Percentiles rank a stretch among this genome's conserved stretches.
These are phyloP conservation scores for Panagrolaimus sp. DNA, from an alignment of 1,140 invertebrate genomes.

Conservation along the genomic window DNA sequence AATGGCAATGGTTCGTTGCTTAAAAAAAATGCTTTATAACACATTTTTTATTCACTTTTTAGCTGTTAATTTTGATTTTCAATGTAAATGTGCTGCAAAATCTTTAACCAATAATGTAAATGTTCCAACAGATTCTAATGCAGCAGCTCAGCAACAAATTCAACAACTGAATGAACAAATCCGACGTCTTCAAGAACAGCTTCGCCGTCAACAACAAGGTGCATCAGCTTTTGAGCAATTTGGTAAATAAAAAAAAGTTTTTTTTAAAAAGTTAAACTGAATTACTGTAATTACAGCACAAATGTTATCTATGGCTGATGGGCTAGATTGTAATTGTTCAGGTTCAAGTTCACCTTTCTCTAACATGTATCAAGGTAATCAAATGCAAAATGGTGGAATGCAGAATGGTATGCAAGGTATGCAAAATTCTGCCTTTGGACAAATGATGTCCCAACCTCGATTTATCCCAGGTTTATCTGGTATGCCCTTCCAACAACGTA, in stretches of 20 bases:
- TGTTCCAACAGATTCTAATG: conserved; percentile 27
- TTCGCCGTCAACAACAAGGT: conserved; percentile 36
- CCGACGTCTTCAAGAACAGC: conserved; percentile 35
- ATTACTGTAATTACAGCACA: conserved; percentile 29
- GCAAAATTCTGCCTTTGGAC: neutral
- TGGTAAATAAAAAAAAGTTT: conserved; percentile 21
- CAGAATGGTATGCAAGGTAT: neutral
- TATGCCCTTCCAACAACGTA: conserved; percentile 10
- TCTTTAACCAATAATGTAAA: neutral
- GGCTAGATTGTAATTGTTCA: conserved; percentile 41
- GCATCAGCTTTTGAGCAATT: conserved; percentile 41
- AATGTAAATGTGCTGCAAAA: conserved; percentile 43
- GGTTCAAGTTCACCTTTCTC: conserved; percentile 19
- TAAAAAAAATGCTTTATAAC: neutral
- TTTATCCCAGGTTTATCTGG: conserved; percentile 5
- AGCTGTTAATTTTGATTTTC: conserved; percentile 41
- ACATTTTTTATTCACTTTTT: neutral
- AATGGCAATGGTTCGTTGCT: neutral
- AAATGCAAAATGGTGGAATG: neutral
- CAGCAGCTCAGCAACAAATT: conserved; percentile 43
- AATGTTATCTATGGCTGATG: conserved; percentile 37
- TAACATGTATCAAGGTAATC: neutral
- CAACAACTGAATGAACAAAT: conserved; percentile 40
- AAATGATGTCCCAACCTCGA: conserved; percentile 1
- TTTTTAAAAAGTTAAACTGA: neutral